Percentiles rank a stretch among this genome's conserved stretches.
Conservation (phyloP, 2,113 vertebrate species). For the Podiceps cristatus region DNA sequence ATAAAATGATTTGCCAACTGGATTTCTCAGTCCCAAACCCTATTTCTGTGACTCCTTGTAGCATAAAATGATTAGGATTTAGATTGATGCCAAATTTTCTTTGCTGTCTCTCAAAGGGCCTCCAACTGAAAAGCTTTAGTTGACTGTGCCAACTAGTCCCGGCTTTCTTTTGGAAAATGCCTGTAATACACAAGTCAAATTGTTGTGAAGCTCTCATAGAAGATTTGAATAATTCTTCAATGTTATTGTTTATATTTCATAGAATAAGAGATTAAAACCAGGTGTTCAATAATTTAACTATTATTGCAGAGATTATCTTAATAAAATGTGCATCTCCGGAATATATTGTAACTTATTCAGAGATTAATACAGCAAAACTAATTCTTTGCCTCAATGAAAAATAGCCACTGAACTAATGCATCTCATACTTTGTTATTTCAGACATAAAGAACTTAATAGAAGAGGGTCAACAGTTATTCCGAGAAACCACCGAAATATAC, state of each 20-base stretch:
- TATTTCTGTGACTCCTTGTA: not conserved
- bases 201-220: not conserved
- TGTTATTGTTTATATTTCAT: not conserved
- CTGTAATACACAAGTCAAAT: not conserved
- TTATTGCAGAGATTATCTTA: not conserved
- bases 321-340: not conserved
- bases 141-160: not conserved
- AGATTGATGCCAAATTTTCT: not conserved
- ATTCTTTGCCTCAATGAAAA: not conserved
- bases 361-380: not conserved
- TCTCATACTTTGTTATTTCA: not conserved
- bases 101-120: not conserved
- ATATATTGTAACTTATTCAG: not conserved
- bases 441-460: not conserved
- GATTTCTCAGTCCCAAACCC: not conserved
- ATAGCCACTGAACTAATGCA: not conserved
- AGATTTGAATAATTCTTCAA: not conserved
- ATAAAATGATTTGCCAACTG: not conserved
- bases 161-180: not conserved
- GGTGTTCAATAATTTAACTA: not conserved
- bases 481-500: not conserved
- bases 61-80: not conserved
- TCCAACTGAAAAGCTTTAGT: not conserved
- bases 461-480: not conserved
- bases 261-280: not conserved